A percentile compares a stretch with the other conserved stretches of the same genome.
Conservation (phyloP, 2,113 vertebrate species). For the Dolichotis patagonum region DNA sequence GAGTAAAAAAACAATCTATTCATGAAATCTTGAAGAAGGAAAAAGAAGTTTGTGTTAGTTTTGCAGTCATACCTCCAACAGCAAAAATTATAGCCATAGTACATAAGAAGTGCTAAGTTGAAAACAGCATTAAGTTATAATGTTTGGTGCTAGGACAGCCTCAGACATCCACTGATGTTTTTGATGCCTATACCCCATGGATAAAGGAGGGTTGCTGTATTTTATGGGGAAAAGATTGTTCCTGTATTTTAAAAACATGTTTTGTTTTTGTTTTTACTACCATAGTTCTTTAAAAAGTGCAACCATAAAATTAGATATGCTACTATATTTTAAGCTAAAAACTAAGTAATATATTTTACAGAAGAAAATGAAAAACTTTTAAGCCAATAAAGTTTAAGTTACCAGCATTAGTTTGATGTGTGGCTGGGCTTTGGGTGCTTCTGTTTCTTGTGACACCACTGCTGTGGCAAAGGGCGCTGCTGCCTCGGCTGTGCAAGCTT, state of each 20-base stretch:
- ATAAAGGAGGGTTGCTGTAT: not conserved
- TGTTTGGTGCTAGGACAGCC: not conserved
- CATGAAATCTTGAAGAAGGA: not conserved
- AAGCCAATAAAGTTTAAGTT: not conserved
- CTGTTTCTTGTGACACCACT: fast-evolving
- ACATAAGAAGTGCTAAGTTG: not conserved
- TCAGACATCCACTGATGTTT: not conserved
- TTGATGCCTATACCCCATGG: not conserved
- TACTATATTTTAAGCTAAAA: not conserved
- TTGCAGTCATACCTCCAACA: not conserved
- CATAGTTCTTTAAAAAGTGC: not conserved
- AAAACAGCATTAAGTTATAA: not conserved
- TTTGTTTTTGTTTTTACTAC: not conserved
- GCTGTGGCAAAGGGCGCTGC: fast-evolving
- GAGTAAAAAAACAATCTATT: not conserved
- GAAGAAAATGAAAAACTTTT: not conserved
- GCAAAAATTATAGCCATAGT: not conserved
- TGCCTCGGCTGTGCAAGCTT: fast-evolving
- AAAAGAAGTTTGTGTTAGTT: not conserved
- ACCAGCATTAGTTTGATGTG: not conserved
- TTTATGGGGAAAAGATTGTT: not conserved
- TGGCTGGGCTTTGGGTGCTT: fast-evolving
- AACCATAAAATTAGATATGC: not conserved
- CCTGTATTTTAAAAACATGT: not conserved
- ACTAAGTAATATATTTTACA: not conserved